A percentile compares a stretch with the other conserved stretches of the same genome.
Evolutionary conservation across 2,888 invertebrate genomes (phyloP).

Genomic region (Therioaphis trifolii): DNA sequence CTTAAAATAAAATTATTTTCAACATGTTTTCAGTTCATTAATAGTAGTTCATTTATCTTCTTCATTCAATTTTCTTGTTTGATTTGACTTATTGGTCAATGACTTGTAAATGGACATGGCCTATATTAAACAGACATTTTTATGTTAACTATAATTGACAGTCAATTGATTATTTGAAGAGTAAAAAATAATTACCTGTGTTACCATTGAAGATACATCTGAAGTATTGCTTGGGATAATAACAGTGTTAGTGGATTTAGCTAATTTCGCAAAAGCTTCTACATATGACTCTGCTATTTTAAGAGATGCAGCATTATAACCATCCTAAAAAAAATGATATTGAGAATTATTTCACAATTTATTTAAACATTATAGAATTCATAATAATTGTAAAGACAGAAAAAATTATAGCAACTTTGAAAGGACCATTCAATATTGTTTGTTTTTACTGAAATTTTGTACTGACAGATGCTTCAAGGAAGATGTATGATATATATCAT

Average conservation of each 20-base stretch:
- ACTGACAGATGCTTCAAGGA: too few species aligned
- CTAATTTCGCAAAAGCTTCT: slow-evolving; percentile 90
- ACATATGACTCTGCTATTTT: slow-evolving; percentile 97
- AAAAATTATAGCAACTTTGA: too few species aligned
- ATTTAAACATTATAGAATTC: not conserved
- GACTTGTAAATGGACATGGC: slow-evolving; percentile 59
- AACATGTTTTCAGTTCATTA: slow-evolving; percentile 16
- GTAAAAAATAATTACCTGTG: slow-evolving; percentile 75
- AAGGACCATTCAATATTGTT: too few species aligned
- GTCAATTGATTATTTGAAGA: not conserved
- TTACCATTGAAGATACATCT: slow-evolving; percentile 81
- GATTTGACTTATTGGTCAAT: slow-evolving; percentile 16
- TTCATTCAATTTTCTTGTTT: slow-evolving; percentile 16
- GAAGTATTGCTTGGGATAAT: slow-evolving; percentile 92
- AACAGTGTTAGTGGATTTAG: slow-evolving; percentile 92
- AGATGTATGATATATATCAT: too few species aligned
- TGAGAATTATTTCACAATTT: slow-evolving; percentile 29
- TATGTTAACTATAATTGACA: not conserved
- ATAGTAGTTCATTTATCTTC: slow-evolving; percentile 51
- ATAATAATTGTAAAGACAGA: not conserved
- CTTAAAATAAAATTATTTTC: slow-evolving; percentile 13
- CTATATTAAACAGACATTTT: slow-evolving; percentile 22
- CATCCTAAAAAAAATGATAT: too few species aligned
- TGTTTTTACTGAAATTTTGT: too few species aligned
- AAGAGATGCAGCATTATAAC: slow-evolving; percentile 89